Conservation (phyloP, 2,113 vertebrate genomes). For the Callipepla californica region DNA sequence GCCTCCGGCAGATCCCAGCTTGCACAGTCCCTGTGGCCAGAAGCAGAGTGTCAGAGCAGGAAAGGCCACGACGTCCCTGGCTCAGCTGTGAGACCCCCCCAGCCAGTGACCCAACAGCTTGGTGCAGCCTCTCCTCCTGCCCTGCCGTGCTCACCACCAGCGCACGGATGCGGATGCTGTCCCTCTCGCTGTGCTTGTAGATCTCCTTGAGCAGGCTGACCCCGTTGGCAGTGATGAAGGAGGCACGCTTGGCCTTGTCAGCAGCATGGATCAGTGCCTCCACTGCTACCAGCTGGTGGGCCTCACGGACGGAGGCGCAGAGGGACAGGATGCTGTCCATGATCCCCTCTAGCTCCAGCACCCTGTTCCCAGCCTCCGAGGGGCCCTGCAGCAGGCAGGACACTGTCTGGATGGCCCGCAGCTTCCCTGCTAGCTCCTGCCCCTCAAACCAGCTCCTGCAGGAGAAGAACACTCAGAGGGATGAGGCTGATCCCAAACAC, state of each 20-base stretch:
- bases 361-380: slow-evolving; percentile 89
- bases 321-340: slow-evolving; percentile 92
- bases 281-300: slow-evolving; percentile 93
- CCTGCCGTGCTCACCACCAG: slow-evolving; percentile 86
- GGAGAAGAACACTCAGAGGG: background rate
- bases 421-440: slow-evolving; percentile 81
- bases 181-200: slow-evolving; percentile 93
- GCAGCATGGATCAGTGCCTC: slow-evolving; percentile 95
- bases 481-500: background rate
- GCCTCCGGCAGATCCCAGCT: slow-evolving; percentile 94
- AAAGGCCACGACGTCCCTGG: fast-evolving
- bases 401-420: slow-evolving; percentile 92
- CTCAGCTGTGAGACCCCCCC: fast-evolving
- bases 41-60: background rate
- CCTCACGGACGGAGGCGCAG: slow-evolving; percentile 87
- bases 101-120: background rate
- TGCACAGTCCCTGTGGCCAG: slow-evolving; percentile 90
- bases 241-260: slow-evolving; percentile 94
- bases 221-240: slow-evolving; percentile 94
- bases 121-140: fast-evolving
- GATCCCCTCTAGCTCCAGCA: slow-evolving; percentile 92
- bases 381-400: slow-evolving; percentile 96
- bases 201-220: slow-evolving; percentile 96
- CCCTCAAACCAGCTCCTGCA: slow-evolving; percentile 88
- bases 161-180: slow-evolving; percentile 94